phyloP scores from a whole-genome alignment of 2,797 vertebrate genomes.

The Chaetodon trifasciatus region DNA sequence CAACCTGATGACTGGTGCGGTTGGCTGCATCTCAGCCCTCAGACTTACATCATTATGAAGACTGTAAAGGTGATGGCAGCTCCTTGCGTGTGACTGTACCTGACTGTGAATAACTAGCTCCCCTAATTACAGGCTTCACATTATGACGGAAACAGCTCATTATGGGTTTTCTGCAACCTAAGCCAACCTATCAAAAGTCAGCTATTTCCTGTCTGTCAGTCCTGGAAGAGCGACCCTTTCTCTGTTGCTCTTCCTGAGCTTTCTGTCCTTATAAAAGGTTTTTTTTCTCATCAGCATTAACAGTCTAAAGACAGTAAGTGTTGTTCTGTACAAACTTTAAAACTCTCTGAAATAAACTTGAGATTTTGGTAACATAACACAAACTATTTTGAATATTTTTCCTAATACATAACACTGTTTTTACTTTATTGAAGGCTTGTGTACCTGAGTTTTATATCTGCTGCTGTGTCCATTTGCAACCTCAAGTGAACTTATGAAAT shows the following conservation, averaged over 20 bases:
- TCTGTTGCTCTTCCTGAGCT: background rate
- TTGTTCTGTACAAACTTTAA: background rate
- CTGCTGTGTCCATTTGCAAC: background rate
- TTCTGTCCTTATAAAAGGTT: background rate
- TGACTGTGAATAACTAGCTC: conserved; percentile 21
- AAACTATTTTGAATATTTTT: background rate
- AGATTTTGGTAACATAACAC: background rate
- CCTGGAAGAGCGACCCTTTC: background rate
- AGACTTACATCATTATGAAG: background rate
- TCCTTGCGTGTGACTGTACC: conserved; percentile 1
- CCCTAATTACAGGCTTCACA: conserved; percentile 25
- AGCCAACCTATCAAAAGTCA: background rate
- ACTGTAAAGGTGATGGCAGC: background rate
- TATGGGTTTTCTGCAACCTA: conserved; percentile 9
- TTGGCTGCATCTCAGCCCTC: background rate
- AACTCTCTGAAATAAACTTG: background rate
- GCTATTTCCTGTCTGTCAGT: background rate
- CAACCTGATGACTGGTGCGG: conserved; percentile 13
- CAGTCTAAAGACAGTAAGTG: background rate
- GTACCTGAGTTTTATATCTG: background rate
- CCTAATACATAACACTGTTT: background rate
- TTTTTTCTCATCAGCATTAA: background rate
- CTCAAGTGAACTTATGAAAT: background rate
- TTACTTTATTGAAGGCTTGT: background rate
- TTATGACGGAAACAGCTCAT: background rate